A percentile compares a stretch with the other conserved stretches of the same genome.
Evolutionary conservation across 2,113 vertebrate genomes (phyloP).

Genomic region (Hippotragus niger): DNA sequence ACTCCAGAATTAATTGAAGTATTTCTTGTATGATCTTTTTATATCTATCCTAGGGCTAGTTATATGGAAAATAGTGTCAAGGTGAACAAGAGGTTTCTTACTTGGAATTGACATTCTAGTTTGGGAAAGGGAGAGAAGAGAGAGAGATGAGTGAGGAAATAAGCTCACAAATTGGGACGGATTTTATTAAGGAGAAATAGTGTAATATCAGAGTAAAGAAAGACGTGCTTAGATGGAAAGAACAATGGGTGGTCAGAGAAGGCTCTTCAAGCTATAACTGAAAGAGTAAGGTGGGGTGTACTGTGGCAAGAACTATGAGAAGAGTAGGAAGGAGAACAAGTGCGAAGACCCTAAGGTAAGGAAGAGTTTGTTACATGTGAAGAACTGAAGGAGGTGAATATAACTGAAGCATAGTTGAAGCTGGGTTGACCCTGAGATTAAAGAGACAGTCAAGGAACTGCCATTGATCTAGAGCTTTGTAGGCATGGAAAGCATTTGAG

Average conservation of each 20-base stretch:
- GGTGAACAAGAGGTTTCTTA: background rate
- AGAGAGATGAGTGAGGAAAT: background rate
- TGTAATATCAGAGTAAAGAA: background rate
- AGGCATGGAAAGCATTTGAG: background rate
- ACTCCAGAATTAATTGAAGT: background rate
- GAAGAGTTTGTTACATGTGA: background rate
- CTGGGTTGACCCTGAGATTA: background rate
- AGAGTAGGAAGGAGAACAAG: background rate
- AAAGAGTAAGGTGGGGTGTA: background rate
- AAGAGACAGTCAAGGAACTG: background rate
- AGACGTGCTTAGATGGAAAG: background rate
- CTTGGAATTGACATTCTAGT: background rate
- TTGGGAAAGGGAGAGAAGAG: background rate
- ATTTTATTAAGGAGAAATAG: background rate
- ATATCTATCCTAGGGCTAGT: background rate
- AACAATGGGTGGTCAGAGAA: background rate
- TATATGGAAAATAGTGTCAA: background rate
- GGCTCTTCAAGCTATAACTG: background rate
- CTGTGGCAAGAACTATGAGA: background rate
- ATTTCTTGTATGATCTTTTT: background rate
- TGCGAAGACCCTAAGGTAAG: background rate
- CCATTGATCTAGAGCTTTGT: background rate
- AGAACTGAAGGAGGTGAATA: background rate
- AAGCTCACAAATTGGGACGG: background rate
- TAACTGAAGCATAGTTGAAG: background rate